Conservation (phyloP, 2,797 vertebrate genomes). For the Acanthurus tractus region DNA sequence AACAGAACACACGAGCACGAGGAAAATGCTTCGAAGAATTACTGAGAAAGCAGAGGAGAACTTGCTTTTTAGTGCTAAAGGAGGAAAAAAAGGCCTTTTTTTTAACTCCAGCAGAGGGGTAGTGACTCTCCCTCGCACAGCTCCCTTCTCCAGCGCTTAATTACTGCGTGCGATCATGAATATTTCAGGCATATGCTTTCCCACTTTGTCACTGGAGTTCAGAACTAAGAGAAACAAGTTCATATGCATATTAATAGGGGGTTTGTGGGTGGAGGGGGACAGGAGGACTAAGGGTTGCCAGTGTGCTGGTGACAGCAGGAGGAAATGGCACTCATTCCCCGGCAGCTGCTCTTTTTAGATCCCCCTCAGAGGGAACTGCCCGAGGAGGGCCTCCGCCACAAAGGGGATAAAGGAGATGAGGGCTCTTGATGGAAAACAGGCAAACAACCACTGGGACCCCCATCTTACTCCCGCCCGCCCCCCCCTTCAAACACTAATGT, state of each 20-base stretch:
- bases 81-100: slow-evolving; percentile 46
- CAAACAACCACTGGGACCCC: slow-evolving; percentile 90
- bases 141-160: slow-evolving; percentile 79
- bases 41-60: slow-evolving; percentile 70
- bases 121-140: slow-evolving; percentile 69
- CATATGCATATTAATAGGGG: slow-evolving; percentile 86
- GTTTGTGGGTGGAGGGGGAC: slow-evolving; percentile 69
- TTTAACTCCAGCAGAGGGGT: slow-evolving; percentile 70
- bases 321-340: slow-evolving; percentile 89
- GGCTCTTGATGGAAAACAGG: slow-evolving; percentile 89
- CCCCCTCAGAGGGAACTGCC: slow-evolving; percentile 86
- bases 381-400: slow-evolving; percentile 86
- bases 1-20: slow-evolving; percentile 12
- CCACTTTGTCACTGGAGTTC: slow-evolving; percentile 86
- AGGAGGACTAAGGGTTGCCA: slow-evolving; percentile 80
- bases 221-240: slow-evolving; percentile 90
- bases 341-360: slow-evolving; percentile 93
- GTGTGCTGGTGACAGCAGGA: slow-evolving; percentile 88
- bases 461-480: slow-evolving; percentile 56
- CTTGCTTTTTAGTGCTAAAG: slow-evolving; percentile 54
- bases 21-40: slow-evolving; percentile 69
- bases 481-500: slow-evolving; percentile 67
- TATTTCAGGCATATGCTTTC: slow-evolving; percentile 92
- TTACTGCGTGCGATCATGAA: slow-evolving; percentile 85
- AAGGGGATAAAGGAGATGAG: slow-evolving; percentile 93